A percentile compares a stretch with the other conserved stretches of the same genome.
Conservation (phyloP, 2,113 vertebrate species). For the Edolisoma coerulescens region DNA sequence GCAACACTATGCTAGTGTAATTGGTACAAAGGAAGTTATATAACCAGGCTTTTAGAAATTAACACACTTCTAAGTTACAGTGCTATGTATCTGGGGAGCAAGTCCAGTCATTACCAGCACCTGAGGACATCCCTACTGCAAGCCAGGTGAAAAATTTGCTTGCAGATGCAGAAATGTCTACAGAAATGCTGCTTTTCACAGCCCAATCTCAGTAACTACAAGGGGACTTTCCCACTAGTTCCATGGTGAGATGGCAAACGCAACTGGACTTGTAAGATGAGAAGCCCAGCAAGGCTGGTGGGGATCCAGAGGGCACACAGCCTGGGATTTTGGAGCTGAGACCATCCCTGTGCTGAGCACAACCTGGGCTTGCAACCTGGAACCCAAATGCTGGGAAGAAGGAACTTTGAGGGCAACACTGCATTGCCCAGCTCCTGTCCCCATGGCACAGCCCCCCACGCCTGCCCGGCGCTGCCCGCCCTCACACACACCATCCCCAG, state of each 20-base stretch:
- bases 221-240: not conserved
- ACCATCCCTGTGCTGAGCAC: fast-evolving
- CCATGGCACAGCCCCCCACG: fast-evolving
- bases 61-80: not conserved
- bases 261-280: fast-evolving
- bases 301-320: fast-evolving
- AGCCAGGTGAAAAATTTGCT: not conserved
- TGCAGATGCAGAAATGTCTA: not conserved
- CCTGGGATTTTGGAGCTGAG: no score
- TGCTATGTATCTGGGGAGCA: not conserved
- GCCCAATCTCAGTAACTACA: not conserved
- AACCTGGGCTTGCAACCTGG: not conserved
- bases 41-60: not conserved
- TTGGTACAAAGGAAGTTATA: not conserved
- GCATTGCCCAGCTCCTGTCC: not conserved
- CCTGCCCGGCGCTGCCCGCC: not conserved
- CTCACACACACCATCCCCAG: fast-evolving
- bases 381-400: not conserved
- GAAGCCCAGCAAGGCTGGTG: fast-evolving
- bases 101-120: not conserved
- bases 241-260: fast-evolving
- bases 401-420: not conserved
- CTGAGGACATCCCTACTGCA: not conserved
- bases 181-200: not conserved
- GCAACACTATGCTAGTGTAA: not conserved